Percentiles rank a stretch among this genome's conserved stretches.
These are phyloP conservation scores for Sus scrofa DNA, from an alignment of 2,113 vertebrate species.

Conservation along the genomic window DNA sequence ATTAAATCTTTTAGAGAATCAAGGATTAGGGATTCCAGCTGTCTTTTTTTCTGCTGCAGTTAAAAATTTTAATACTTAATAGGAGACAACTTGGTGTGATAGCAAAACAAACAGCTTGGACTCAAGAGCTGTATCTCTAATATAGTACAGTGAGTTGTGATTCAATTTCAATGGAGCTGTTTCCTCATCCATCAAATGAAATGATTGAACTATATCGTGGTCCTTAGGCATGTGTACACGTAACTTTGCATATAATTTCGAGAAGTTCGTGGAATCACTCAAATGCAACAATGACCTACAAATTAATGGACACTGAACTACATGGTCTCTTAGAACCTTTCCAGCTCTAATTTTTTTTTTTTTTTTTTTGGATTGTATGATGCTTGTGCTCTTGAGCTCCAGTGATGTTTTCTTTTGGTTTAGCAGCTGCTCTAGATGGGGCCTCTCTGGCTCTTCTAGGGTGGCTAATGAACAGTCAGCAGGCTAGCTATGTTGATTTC, in stretches of 20 bases:
- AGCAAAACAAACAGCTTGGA: background rate
- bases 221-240: background rate
- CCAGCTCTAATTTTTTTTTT: background rate
- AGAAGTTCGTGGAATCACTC: background rate
- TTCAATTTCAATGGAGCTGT: background rate
- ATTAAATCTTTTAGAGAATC: slow-evolving; percentile 19
- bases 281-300: background rate
- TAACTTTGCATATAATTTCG: background rate
- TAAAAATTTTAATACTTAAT: slow-evolving; percentile 57
- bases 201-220: background rate
- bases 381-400: background rate
- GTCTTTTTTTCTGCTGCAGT: slow-evolving; percentile 4
- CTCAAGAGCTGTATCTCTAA: background rate
- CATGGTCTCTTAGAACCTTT: background rate
- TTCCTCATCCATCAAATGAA: slow-evolving; percentile 12
- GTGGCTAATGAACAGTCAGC: slow-evolving; percentile 11
- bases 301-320: background rate
- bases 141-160: background rate
- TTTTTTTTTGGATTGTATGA: background rate
- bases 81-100: background rate
- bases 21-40: background rate
- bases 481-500: slow-evolving; percentile 30
- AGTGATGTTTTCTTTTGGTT: slow-evolving; percentile 27
- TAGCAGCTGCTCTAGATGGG: background rate
- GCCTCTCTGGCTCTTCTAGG: background rate